Conservation (phyloP, 2,888 invertebrate genomes). For the Drosophila barbarae region DNA sequence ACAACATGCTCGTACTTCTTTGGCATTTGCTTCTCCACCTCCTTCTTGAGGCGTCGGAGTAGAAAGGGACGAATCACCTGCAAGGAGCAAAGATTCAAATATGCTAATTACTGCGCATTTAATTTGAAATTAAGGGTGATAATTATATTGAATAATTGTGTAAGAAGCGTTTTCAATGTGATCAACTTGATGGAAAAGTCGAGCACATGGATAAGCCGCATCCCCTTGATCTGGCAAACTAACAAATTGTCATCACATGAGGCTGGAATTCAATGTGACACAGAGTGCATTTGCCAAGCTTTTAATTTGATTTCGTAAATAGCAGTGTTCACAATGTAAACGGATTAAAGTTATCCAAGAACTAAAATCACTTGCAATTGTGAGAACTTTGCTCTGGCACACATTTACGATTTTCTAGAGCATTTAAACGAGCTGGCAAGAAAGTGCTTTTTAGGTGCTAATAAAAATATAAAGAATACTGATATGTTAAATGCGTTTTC, state of each 20-base stretch:
- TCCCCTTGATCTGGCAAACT: constrained; percentile 60
- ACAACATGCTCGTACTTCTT: constrained; percentile 97
- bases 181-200: constrained; percentile 14
- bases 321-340: constrained; percentile 29
- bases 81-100: constrained; percentile 5
- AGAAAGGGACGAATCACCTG: constrained; percentile 95
- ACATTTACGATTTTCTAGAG: constrained; percentile 67
- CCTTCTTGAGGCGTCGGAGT: constrained; percentile 92
- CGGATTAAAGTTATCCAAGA: constrained; percentile 23
- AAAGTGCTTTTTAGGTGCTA: constrained; percentile 69
- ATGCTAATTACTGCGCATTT: constrained; percentile 6
- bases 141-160: neutral
- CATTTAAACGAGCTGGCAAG: constrained; percentile 49
- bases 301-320: neutral
- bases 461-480: neutral
- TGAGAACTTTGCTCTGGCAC: constrained; percentile 53
- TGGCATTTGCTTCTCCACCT: constrained; percentile 98
- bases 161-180: constrained; percentile 52
- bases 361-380: constrained; percentile 56
- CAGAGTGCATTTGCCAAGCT: constrained; percentile 63
- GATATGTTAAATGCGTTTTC: constrained; percentile 39
- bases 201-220: constrained; percentile 60
- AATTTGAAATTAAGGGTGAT: neutral
- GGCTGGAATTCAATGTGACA: constrained; percentile 49
- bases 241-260: constrained; percentile 67